These are phyloP conservation scores for Delphinapterus leucas DNA, from an alignment of 2,113 vertebrate species.

Conservation along the genomic window DNA sequence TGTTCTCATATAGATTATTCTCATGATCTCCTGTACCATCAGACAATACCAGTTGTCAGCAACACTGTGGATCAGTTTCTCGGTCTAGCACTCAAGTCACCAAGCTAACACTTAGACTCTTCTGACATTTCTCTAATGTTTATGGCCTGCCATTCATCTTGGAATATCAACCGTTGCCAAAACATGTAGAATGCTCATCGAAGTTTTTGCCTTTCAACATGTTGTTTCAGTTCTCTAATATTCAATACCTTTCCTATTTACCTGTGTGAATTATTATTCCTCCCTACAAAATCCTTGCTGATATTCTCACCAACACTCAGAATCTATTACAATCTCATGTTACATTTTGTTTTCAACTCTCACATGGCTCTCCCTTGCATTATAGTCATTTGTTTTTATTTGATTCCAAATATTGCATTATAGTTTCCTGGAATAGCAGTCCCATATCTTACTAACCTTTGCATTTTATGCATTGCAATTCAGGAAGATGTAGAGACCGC, in stretches of 20 bases:
- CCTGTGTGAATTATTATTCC: background rate
- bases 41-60: background rate
- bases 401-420: slow-evolving; percentile 35
- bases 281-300: background rate
- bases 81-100: background rate
- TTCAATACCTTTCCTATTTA: background rate
- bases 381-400: slow-evolving; percentile 39
- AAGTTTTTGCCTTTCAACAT: background rate
- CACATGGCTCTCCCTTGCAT: background rate
- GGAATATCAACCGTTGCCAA: background rate
- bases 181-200: background rate
- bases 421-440: background rate
- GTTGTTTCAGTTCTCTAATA: background rate
- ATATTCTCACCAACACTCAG: background rate
- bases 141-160: background rate
- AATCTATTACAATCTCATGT: background rate
- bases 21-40: background rate
- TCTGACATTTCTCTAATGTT: background rate
- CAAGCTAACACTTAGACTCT: background rate
- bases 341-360: background rate
- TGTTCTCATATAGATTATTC: background rate
- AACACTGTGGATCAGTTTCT: background rate
- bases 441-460: background rate
- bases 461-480: background rate
- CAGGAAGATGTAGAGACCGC: background rate